Percentiles rank a stretch among this genome's conserved stretches.
Conservation (phyloP, 2,113 vertebrate genomes). For the Tenrec ecaudatus region DNA sequence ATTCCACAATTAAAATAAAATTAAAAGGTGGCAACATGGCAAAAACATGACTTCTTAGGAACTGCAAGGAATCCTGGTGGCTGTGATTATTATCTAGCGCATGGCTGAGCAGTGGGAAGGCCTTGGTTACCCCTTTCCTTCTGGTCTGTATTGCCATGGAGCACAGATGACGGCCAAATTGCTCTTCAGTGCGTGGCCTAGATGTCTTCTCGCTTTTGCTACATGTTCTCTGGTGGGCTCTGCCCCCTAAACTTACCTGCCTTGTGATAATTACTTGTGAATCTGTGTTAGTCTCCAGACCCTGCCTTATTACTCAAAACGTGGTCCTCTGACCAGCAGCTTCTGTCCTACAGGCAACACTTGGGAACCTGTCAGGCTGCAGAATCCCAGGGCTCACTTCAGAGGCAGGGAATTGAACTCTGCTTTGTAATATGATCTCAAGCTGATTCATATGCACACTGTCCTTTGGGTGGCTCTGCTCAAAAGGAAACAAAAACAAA, state of each 20-base stretch:
- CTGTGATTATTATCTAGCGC: neutral
- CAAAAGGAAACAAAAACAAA: neutral
- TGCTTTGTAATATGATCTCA: neutral
- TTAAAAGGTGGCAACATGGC: no score
- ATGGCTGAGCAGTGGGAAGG: neutral
- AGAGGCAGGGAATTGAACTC: neutral
- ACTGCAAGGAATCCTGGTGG: neutral
- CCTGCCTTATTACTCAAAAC: neutral
- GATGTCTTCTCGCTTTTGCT: neutral
- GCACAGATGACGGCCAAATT: neutral
- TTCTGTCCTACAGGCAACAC: fast-evolving
- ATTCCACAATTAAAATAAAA: no score
- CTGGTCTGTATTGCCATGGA: neutral
- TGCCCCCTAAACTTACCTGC: neutral
- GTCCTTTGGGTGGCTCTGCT: neutral
- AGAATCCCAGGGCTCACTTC: neutral
- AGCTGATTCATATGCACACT: neutral
- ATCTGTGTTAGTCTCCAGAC: neutral
- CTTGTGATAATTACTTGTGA: neutral
- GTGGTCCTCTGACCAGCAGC: neutral
- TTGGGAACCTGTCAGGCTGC: neutral
- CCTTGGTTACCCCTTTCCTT: neutral
- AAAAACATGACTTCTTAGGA: neutral
- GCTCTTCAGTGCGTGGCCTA: neutral
- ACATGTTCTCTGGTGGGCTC: neutral